Base-by-base conservation (phyloP, 1,140 invertebrate species). In the Eumaeus atala region DNA sequence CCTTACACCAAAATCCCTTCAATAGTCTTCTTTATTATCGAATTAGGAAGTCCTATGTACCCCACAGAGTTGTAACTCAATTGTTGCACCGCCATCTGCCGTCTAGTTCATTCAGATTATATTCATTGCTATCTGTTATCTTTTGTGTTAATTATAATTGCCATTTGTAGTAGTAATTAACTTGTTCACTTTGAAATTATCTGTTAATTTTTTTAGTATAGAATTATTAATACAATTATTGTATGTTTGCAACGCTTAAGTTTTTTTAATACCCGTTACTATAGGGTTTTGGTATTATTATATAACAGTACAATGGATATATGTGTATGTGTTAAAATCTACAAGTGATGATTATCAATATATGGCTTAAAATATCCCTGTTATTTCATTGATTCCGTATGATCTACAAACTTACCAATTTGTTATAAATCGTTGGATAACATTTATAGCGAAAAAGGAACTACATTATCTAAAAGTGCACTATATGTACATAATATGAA, bases 281-380 rank as follows among this genome's bases (percentile, higher is more conserved):
- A 50, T 70, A 70, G 68, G 67, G 63, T 61, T 72, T 72, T 65
- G 70, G 70, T 75, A 72, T 70, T 67, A 65, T 66, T 67, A 62
- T 62, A 59, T 58, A 54, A 48, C 58, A 62, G 54, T 53, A 48
- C 68, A 68, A 72, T 61, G 58, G 49, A 61, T 79, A 76, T 67
- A 66, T 66, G 62, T 81, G 68, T 79, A 67, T 59, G 70, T 76
- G 74, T 83, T 82, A 76, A 72, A 17, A 69, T 81, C 74, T 74
- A 77, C 72, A 75, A 71, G 70, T 64, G 67, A 76, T 77, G 77
- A 66, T 72, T 66, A 70, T 66, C 58, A 83, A 82, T 84, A 85
- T 82, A 85, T 69, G 70, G 78, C 74, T 79, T 75, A 70, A 80
- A 59, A 71, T 77, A 60, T 59, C 52, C 47, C 21, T 60, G 62